Evolutionary conservation across 2,113 vertebrate genomes (phyloP), one percentile per base, ranked within the genome.

Genomic region (Vimba vimba): DNA sequence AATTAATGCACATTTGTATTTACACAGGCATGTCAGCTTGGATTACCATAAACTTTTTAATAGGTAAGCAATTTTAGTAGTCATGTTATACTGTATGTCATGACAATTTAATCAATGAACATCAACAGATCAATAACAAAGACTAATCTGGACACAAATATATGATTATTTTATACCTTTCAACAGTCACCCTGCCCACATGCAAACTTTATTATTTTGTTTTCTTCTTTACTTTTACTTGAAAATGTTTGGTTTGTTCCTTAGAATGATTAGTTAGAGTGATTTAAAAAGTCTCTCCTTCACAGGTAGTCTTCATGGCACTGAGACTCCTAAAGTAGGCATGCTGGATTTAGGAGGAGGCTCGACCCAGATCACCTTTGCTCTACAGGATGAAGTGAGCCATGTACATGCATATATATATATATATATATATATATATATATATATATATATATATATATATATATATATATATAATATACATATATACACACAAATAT

Each of bases 21-120:
- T 55, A 91, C 87, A 23, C 91, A 99, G 98, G 98, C 27, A 95
- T 99, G 89, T 97, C 97, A 25, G 97, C 97, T 0, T 99, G 98
- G 98, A 97, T 99, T 92, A 99, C 98, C 0, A 87, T 98, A 89
- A 99, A 99, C 93, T 98, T 98, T 94, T 95, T 99, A 89, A 96
- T 94, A 90, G 97, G 98, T 98, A 50, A 93, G 90, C 21, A 25
- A 23, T 57, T 12, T 25, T 76, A 47, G 45, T 43, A n/a, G 36
- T 12, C 36, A 69, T 8, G 66, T 69, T 21, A 33, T 43, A 52
- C 50, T 17, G 50, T 71, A 43, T 43, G 21, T 43, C 9, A 23
- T 5, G 4, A 5, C 4, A 21, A 57, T 21, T 39, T 10, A 21
- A 21, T 57, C 55, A 57, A 57, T 55, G 52, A 55, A 19, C 52